Conservation (phyloP, 2,113 vertebrate species). For the Onychostoma macrolepis region DNA sequence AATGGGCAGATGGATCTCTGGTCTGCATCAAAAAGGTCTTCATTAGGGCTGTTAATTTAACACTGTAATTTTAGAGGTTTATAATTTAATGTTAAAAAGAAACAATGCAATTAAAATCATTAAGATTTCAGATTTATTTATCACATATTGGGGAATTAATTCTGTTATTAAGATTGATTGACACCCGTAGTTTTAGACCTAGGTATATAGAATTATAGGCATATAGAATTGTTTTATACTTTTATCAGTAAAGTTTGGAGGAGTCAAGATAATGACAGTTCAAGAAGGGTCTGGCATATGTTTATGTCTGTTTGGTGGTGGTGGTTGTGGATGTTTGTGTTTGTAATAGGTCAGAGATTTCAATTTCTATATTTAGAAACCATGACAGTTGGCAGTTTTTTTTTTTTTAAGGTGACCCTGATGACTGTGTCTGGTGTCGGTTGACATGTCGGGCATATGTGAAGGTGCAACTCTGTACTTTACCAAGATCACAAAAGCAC, state of each 20-base stretch:
- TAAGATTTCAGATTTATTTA: too few relatives aligned
- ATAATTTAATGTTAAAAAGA: too few relatives aligned
- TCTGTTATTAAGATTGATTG: background rate
- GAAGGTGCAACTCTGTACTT: background rate
- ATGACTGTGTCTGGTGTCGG: background rate
- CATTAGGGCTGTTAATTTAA: too few relatives aligned
- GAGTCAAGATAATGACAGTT: background rate
- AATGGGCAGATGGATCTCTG: too few relatives aligned
- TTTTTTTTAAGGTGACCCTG: background rate
- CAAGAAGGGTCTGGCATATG: background rate
- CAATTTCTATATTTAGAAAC: background rate
- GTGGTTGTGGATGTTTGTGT: background rate
- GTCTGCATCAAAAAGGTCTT: too few relatives aligned
- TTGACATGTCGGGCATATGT: background rate
- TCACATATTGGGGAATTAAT: too few relatives aligned
- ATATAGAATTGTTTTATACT: background rate
- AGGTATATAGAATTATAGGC: background rate
- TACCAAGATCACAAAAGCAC: background rate
- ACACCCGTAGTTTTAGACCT: background rate
- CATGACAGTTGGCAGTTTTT: slow-evolving; percentile 3
- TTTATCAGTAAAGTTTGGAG: background rate
- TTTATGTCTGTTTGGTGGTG: background rate
- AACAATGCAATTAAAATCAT: too few relatives aligned
- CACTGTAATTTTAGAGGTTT: too few relatives aligned
- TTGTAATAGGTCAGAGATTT: background rate